Evolutionary conservation across 2,113 vertebrate species (phyloP), one percentile per base, ranked within the genome.

Genomic region (Nibea coibor): DNA sequence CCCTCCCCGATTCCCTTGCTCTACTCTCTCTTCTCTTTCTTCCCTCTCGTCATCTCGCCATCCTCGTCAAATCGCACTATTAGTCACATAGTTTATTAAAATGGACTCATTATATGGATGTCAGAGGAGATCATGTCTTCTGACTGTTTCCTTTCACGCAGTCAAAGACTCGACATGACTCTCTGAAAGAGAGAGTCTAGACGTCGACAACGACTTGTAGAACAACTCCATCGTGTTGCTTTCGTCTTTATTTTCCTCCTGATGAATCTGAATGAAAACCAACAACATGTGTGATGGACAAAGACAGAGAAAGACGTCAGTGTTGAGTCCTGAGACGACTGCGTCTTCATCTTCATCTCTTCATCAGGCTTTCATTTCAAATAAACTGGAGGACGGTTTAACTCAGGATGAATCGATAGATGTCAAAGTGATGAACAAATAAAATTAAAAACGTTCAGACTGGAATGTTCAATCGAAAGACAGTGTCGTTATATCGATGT

Each of bases 1-100:
- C 11, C 35, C 72, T 61, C 47, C 50, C 43, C 28, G 20, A 73
- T 57, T 15, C 72, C 11, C 79, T 53, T n/a, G 59, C 62, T 58
- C 35, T 24, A 4, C 57, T 63, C 9, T 28, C 58, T 68, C 59
- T 39, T 66, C 62, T 26, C 66, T 80, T 68, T 78, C 77, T 75
- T 84, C n/a, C 48, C 50, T 45, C 74, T 68, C 57, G 19, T 80
- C 86, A 56, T 89, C 86, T 83, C 66, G 20, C 82, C 90, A 62
- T 90, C 89, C 85, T 90, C 88, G 24, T 88, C 90, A 91, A 86
- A 89, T 88, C 48, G 35, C 59, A 48, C 84, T 87, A 89, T 93
- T 91, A 91, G 87, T 92, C 92, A 92, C 87, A 89, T 89, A 81
- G 68, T 91, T 90, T 86, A 89, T 90, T 87, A 87, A 89, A 91